Evolutionary conservation across 2,888 invertebrate species (phyloP).

Genomic region (Metallyticus violacea): DNA sequence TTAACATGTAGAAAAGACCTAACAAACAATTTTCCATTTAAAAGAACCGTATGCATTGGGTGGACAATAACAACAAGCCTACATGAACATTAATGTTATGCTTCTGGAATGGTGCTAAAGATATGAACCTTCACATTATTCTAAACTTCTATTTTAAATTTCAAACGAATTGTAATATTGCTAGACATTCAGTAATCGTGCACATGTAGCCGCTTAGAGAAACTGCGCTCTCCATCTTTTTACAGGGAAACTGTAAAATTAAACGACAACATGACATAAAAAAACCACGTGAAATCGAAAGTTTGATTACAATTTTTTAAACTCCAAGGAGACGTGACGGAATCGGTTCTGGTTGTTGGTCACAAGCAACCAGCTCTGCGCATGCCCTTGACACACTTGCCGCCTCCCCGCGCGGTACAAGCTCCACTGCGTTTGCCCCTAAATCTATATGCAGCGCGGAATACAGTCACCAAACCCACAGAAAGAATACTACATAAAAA

Average conservation of each 20-base stretch:
- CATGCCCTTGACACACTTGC: conserved; percentile 48
- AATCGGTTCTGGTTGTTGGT: conserved; percentile 24
- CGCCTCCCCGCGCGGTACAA: conserved; percentile 34
- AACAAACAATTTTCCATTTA: no score
- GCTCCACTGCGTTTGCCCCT: conserved; percentile 24
- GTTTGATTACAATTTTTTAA: conserved; percentile 5
- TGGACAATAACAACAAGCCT: no score
- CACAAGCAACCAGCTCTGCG: not conserved
- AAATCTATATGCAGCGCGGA: conserved; percentile 22
- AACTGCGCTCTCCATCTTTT: not conserved
- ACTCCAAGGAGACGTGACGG: conserved; percentile 23
- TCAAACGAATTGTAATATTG: not conserved
- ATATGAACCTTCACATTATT: not conserved
- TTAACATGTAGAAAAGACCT: no score
- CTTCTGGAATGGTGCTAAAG: no score
- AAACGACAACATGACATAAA: not conserved
- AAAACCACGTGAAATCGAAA: conserved; percentile 22
- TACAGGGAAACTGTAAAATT: not conserved
- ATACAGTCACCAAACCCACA: not conserved
- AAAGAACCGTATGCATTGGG: no score
- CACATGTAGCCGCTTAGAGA: not conserved
- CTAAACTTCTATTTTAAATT: not conserved
- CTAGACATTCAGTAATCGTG: no score
- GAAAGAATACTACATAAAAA: conserved; percentile 28
- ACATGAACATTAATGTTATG: no score